Conservation (phyloP, 1,140 invertebrate genomes). For the Drosophila micromelanica region DNA sequence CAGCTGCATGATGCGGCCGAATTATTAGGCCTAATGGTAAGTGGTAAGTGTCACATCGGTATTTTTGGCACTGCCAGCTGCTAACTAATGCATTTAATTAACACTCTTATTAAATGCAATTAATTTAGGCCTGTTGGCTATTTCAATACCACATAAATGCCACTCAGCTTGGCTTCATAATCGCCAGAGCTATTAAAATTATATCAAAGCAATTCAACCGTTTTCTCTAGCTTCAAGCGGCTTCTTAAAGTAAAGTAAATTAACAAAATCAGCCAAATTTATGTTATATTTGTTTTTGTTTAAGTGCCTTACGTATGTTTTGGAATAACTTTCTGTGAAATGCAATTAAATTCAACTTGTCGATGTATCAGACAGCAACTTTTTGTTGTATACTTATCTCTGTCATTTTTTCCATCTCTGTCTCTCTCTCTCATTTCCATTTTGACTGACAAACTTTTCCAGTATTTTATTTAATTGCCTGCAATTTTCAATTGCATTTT, state of each 20-base stretch:
- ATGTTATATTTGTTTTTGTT: slow-evolving; percentile 8
- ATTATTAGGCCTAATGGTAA: slow-evolving; percentile 63
- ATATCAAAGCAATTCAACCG: neutral
- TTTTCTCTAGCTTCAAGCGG: too few relatives aligned
- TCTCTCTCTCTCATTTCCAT: slow-evolving; percentile 39
- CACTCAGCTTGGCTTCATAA: neutral
- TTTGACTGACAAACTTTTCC: slow-evolving; percentile 54
- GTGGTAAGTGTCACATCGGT: slow-evolving; percentile 39
- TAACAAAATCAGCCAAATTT: slow-evolving; percentile 2
- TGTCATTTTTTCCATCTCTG: neutral
- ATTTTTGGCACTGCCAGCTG: slow-evolving; percentile 33
- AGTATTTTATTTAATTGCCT: slow-evolving; percentile 69
- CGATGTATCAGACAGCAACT: slow-evolving; percentile 24
- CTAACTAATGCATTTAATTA: slow-evolving; percentile 37
- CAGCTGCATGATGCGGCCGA: slow-evolving; percentile 55
- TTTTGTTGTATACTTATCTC: slow-evolving; percentile 9
- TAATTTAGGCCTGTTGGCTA: slow-evolving; percentile 28
- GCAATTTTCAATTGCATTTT: slow-evolving; percentile 65
- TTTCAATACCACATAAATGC: slow-evolving; percentile 6
- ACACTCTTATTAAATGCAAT: slow-evolving; percentile 35
- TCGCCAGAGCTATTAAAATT: neutral
- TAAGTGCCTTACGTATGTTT: slow-evolving; percentile 40
- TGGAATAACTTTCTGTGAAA: slow-evolving; percentile 52
- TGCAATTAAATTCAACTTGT: slow-evolving; percentile 66
- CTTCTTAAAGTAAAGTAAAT: neutral